These are phyloP conservation scores for Cremastinae sp. DNA, from an alignment of 2,888 invertebrate genomes.

Conservation along the genomic window DNA sequence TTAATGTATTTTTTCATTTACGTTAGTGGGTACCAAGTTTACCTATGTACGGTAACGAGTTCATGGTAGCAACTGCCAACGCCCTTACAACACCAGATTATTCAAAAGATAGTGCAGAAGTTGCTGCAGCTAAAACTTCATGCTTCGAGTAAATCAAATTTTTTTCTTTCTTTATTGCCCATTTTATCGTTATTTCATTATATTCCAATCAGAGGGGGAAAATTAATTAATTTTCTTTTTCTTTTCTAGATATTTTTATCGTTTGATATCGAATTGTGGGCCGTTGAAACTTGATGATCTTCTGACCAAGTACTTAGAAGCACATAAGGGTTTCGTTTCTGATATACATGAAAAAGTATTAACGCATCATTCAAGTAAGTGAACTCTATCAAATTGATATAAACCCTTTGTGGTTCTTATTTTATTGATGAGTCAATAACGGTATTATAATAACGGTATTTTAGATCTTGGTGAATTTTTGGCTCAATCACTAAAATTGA, in stretches of 20 bases:
- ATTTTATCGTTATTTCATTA: background rate
- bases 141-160: constrained; percentile 63
- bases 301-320: constrained; percentile 60
- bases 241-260: constrained; percentile 61
- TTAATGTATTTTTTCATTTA: background rate
- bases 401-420: background rate
- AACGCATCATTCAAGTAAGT: constrained; percentile 48
- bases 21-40: constrained; percentile 63
- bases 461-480: constrained; percentile 67
- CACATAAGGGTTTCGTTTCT: constrained; percentile 37
- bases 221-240: background rate
- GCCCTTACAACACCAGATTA: constrained; percentile 56
- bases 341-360: constrained; percentile 54
- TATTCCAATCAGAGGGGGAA: background rate
- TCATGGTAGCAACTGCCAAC: constrained; percentile 52
- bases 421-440: background rate
- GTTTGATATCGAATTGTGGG: constrained; percentile 63
- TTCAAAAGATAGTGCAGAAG: constrained; percentile 24
- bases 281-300: constrained; percentile 58
- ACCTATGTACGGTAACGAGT: constrained; percentile 60
- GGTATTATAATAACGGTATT: background rate
- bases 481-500: constrained; percentile 65
- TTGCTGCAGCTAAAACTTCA: constrained; percentile 57
- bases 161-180: background rate
- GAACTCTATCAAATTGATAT: constrained; percentile 1